Percentiles rank a stretch among this genome's conserved stretches.
Conservation (phyloP, 2,888 invertebrate genomes). For the Drosophila basisetae region DNA sequence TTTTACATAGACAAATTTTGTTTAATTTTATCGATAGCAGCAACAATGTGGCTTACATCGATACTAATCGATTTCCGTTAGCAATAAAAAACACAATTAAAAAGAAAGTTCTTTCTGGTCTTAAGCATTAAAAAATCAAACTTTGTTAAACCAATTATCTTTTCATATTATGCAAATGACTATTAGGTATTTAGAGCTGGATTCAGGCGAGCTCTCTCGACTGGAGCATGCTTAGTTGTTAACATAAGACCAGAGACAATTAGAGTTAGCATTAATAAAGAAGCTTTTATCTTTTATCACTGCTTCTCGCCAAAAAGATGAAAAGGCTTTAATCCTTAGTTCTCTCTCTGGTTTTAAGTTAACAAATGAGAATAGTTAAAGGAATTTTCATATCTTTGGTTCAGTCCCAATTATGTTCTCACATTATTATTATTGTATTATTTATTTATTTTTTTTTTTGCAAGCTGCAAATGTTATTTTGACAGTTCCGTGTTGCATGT, state of each 20-base stretch:
- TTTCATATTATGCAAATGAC: background rate
- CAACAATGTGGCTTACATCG: background rate
- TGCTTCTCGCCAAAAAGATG: background rate
- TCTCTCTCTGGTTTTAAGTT: background rate
- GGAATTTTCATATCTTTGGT: background rate
- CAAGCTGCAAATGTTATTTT: slow-evolving; percentile 40
- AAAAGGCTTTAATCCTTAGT: background rate
- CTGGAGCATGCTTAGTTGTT: background rate
- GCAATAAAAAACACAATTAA: background rate
- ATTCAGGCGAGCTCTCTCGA: background rate
- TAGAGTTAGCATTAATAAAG: background rate
- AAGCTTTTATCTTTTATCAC: background rate
- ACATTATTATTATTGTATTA: slow-evolving; percentile 46
- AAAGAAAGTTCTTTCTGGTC: rapidly evolving
- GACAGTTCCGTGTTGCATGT: slow-evolving; percentile 49
- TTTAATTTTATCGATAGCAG: background rate
- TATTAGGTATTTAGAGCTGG: background rate
- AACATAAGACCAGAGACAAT: background rate
- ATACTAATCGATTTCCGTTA: background rate
- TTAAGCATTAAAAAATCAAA: background rate
- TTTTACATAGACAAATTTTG: background rate
- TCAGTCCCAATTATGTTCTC: background rate
- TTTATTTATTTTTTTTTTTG: slow-evolving; percentile 4
- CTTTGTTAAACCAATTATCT: background rate
- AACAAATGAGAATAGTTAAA: background rate